A percentile compares a stretch with the other conserved stretches of the same genome.
These are phyloP conservation scores for Grammomys dolichurus DNA, from an alignment of 2,113 vertebrate species.

Conservation along the genomic window DNA sequence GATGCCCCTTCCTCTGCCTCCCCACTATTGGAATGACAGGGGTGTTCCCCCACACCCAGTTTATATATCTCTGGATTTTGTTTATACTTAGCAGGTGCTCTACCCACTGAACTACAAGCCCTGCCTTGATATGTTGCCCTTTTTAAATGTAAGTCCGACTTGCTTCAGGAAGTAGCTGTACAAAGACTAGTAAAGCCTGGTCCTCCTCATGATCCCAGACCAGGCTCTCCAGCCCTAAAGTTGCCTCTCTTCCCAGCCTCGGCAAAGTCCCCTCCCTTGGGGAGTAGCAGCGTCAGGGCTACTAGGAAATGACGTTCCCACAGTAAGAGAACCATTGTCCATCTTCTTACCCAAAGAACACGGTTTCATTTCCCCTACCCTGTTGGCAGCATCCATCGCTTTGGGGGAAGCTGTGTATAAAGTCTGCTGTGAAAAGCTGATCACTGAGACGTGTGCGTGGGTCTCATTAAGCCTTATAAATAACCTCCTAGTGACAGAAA, in stretches of 20 bases:
- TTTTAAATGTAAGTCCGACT: background rate
- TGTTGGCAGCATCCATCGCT: background rate
- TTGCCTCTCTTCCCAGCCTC: background rate
- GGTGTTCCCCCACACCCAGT: too few relatives aligned
- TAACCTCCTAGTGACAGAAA: background rate
- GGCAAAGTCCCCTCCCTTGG: background rate
- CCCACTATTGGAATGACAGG: background rate
- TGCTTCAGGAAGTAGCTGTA: too few relatives aligned
- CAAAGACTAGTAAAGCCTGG: background rate
- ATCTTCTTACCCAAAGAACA: fast-evolving
- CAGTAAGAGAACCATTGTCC: background rate
- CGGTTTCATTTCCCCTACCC: fast-evolving
- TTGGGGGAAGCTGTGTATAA: too few relatives aligned
- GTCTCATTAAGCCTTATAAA: background rate
- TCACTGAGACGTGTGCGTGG: background rate
- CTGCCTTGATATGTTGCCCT: background rate
- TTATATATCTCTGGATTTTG: too few relatives aligned
- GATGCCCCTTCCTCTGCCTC: too few relatives aligned
- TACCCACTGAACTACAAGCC: background rate
- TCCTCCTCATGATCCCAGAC: fast-evolving
- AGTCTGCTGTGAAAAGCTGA: background rate
- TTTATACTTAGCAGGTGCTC: background rate
- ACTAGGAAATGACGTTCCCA: too few relatives aligned
- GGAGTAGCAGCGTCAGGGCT: background rate
- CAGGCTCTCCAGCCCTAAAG: background rate